Percentiles rank a stretch among this genome's conserved stretches.
phyloP scores from a whole-genome alignment of 2,888 invertebrate species.

The Eumacrocentrus americanus region DNA sequence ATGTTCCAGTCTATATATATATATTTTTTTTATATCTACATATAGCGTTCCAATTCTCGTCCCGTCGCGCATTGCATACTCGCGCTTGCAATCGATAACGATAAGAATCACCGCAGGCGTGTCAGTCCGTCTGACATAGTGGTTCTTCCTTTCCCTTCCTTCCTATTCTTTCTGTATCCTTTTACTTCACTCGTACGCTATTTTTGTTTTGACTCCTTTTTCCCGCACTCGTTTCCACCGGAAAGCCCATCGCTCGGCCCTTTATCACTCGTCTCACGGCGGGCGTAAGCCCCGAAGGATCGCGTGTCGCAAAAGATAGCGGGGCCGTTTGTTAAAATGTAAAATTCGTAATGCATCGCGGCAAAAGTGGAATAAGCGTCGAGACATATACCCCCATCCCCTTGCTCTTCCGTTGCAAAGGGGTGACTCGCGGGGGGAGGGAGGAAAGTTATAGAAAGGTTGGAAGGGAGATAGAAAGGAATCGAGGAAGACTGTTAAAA shows the following conservation, averaged over 20 bases:
- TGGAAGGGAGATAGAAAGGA: background rate
- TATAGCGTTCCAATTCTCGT: too few relatives aligned
- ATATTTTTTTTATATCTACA: too few relatives aligned
- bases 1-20: too few relatives aligned
- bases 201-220: background rate
- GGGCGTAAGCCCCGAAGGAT: constrained; percentile 40
- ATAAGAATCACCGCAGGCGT: constrained; percentile 18
- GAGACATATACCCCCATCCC: background rate
- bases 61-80: constrained; percentile 1
- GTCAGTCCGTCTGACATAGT: background rate
- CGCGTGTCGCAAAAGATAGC: constrained; percentile 55
- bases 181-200: background rate
- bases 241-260: constrained; percentile 35
- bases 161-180: background rate
- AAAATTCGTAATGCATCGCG: constrained; percentile 59
- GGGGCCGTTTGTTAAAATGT: constrained; percentile 56
- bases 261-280: constrained; percentile 44
- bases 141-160: background rate
- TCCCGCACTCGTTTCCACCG: constrained; percentile 21
- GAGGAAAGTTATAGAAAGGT: background rate
- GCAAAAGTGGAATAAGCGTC: background rate
- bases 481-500: background rate
- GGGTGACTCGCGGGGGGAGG: background rate
- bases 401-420: too few relatives aligned
- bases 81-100: constrained; percentile 14